Evolutionary conservation across 2,113 vertebrate species (phyloP).

Genomic region (Crotalus helleri): DNA sequence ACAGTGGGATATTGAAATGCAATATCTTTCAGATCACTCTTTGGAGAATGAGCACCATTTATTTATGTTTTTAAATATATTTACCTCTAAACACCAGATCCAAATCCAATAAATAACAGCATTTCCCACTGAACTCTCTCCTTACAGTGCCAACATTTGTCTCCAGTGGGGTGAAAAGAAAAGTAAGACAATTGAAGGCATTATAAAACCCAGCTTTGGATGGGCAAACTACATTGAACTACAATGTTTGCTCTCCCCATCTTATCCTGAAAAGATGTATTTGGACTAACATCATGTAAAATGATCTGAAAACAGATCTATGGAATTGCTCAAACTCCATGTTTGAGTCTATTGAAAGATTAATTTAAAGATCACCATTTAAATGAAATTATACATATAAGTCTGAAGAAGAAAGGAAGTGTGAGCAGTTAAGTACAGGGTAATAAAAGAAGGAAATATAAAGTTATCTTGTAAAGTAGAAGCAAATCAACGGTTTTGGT

Average conservation of each 20-base stretch:
- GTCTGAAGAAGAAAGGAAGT: background rate
- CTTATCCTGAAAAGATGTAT: background rate
- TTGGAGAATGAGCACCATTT: background rate
- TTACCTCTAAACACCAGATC: background rate
- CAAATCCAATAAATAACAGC: background rate
- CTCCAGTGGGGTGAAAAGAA: background rate
- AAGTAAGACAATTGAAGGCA: background rate
- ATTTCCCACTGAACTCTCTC: background rate
- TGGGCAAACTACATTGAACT: background rate
- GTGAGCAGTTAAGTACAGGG: background rate
- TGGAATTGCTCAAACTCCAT: background rate
- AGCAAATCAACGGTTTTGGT: background rate
- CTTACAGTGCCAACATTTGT: background rate
- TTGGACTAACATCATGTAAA: background rate
- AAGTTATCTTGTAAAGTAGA: background rate
- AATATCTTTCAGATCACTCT: background rate
- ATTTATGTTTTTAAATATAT: background rate
- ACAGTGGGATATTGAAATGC: background rate
- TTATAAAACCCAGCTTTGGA: background rate
- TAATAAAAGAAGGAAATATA: background rate
- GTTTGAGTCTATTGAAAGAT: slow-evolving; percentile 6
- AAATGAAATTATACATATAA: background rate
- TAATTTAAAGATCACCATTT: background rate
- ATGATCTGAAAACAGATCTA: background rate
- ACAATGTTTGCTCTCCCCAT: background rate